phyloP scores from a whole-genome alignment of 2,888 invertebrate species.

The Campoplex nolae region DNA sequence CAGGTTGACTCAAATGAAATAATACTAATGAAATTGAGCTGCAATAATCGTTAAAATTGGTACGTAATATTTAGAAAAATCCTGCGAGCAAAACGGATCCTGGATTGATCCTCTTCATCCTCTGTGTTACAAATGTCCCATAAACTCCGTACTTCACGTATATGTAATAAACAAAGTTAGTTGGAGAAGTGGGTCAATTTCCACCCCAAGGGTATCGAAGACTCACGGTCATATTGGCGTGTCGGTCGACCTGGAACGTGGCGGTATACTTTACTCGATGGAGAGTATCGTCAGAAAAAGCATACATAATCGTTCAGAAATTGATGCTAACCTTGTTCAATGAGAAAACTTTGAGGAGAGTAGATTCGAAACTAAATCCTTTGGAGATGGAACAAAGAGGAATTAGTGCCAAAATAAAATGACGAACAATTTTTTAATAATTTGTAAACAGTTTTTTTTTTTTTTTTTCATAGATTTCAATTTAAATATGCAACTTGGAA shows the following conservation, averaged over 20 bases:
- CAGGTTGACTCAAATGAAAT: neutral
- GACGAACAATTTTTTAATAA: neutral
- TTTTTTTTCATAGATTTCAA: too few relatives aligned
- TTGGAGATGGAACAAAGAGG: neutral
- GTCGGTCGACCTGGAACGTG: neutral
- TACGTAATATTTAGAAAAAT: neutral
- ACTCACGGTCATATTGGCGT: constrained; percentile 7
- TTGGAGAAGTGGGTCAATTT: neutral
- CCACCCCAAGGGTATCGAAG: constrained; percentile 2
- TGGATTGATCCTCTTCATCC: neutral
- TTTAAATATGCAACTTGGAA: neutral
- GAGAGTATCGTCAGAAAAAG: constrained; percentile 1
- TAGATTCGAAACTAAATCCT: neutral
- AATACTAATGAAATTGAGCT: neutral
- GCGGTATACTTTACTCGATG: neutral
- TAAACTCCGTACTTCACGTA: neutral
- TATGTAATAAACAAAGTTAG: constrained; percentile 2
- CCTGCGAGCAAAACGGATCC: neutral
- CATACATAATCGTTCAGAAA: neutral
- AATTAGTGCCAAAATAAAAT: neutral
- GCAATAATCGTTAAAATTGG: neutral
- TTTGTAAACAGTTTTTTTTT: too few relatives aligned
- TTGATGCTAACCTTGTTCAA: neutral
- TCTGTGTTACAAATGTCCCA: neutral
- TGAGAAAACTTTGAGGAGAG: neutral